Conservation (phyloP, 2,113 vertebrate species). For the Carollia perspicillata region DNA sequence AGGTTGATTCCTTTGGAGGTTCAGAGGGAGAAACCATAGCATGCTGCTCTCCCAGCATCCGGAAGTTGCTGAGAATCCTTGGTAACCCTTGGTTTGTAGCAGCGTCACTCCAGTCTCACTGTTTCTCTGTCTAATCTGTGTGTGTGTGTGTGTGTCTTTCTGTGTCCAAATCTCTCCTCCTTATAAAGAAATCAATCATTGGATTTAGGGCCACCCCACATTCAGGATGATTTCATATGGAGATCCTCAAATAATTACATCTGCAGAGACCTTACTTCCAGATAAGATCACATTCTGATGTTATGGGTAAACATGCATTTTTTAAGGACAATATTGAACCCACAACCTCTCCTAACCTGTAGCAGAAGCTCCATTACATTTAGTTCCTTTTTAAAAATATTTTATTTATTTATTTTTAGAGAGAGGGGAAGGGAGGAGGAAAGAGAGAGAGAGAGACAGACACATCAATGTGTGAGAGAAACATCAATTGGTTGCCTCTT, state of each 20-base stretch:
- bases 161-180: background rate
- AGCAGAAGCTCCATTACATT: background rate
- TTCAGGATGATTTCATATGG: background rate
- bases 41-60: background rate
- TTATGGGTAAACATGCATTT: background rate
- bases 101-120: background rate
- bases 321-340: background rate
- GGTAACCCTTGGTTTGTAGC: background rate
- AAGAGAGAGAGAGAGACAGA: too few relatives aligned
- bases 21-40: background rate
- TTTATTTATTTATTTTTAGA: too few relatives aligned
- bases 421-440: too few relatives aligned
- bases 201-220: background rate
- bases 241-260: background rate
- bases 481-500: too few relatives aligned
- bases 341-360: background rate
- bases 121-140: background rate
- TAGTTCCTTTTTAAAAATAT: background rate
- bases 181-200: background rate
- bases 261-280: background rate
- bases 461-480: too few relatives aligned
- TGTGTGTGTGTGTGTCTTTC: background rate
- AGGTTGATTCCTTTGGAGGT: background rate
- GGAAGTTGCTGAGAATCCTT: background rate
- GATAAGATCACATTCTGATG: background rate